A percentile compares a stretch with the other conserved stretches of the same genome.
Conservation (phyloP, 2,888 invertebrate genomes). For the Seira ritae region DNA sequence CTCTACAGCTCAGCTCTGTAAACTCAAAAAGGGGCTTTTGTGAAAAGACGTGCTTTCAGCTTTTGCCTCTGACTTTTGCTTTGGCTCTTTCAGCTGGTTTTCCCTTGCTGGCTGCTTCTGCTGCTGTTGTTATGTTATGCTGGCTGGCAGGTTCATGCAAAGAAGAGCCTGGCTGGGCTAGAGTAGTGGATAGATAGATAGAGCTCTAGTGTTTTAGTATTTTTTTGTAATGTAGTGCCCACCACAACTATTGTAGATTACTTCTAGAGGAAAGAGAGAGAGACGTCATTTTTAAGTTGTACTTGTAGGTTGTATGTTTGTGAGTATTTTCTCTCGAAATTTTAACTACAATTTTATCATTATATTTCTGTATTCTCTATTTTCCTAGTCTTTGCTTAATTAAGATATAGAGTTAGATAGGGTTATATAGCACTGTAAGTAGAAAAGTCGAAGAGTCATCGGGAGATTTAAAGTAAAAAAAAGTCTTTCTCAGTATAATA, state of each 20-base stretch:
- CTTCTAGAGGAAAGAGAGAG: slow-evolving; percentile 30
- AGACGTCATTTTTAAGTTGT: slow-evolving; percentile 59
- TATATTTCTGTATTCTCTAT: slow-evolving; percentile 43
- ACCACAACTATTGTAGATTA: slow-evolving; percentile 24
- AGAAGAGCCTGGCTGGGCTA: no score
- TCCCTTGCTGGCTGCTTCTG: slow-evolving; percentile 40
- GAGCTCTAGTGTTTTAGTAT: slow-evolving; percentile 49
- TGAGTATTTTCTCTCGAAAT: slow-evolving; percentile 56
- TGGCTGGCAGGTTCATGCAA: slow-evolving; percentile 2
- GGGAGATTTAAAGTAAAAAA: neutral
- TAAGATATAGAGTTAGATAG: slow-evolving; percentile 42
- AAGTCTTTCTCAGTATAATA: slow-evolving; percentile 48
- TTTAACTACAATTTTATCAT: slow-evolving; percentile 43
- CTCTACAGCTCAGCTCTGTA: slow-evolving; percentile 26
- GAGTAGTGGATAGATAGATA: slow-evolving; percentile 18
- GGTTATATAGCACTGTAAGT: slow-evolving; percentile 13
- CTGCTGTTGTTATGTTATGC: no score
- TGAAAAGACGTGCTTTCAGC: slow-evolving; percentile 51
- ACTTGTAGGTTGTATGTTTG: slow-evolving; percentile 57
- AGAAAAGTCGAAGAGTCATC: slow-evolving; percentile 23
- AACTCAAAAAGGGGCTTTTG: slow-evolving; percentile 44
- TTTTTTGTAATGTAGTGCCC: slow-evolving; percentile 34
- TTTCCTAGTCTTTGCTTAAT: slow-evolving; percentile 51
- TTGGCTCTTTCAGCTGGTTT: slow-evolving; percentile 43
- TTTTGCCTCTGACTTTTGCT: slow-evolving; percentile 45